A percentile compares a stretch with the other conserved stretches of the same genome.
Evolutionary conservation across 2,888 invertebrate genomes (phyloP).

Genomic region (Proisotoma minuta): DNA sequence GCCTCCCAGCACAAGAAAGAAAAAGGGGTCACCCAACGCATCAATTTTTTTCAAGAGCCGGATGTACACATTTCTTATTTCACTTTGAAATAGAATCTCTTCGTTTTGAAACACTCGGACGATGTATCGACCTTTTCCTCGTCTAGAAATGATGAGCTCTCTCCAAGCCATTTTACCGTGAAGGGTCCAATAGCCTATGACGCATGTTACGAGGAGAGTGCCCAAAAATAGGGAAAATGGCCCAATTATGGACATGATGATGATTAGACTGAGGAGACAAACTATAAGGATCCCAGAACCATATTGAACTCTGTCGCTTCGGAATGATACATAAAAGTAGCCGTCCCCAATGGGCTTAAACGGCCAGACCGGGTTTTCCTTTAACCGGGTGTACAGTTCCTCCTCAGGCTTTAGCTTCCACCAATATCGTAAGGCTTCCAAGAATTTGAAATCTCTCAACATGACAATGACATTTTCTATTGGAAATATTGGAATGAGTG

Average conservation of each 20-base stretch:
- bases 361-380: constrained; percentile 26
- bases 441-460: constrained; percentile 24
- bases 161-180: constrained; percentile 28
- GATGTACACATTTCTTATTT: constrained; percentile 27
- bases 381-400: constrained; percentile 19
- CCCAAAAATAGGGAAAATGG: constrained; percentile 12
- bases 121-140: constrained; percentile 27
- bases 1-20: constrained; percentile 28
- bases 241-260: constrained; percentile 9
- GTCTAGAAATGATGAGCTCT: constrained; percentile 26
- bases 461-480: too few species aligned
- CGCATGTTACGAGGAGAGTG: constrained; percentile 7
- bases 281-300: constrained; percentile 15
- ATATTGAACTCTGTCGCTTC: constrained; percentile 30
- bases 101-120: constrained; percentile 26
- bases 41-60: constrained; percentile 23
- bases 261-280: background rate
- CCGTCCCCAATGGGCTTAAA: constrained; percentile 24
- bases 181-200: constrained; percentile 19
- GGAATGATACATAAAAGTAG: constrained; percentile 21
- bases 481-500: too few species aligned
- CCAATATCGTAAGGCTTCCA: constrained; percentile 20
- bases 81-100: constrained; percentile 23
- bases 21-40: constrained; percentile 24
- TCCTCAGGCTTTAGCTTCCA: constrained; percentile 26